Conservation (phyloP, 1,140 invertebrate genomes). For the Euura saliciscinereae region DNA sequence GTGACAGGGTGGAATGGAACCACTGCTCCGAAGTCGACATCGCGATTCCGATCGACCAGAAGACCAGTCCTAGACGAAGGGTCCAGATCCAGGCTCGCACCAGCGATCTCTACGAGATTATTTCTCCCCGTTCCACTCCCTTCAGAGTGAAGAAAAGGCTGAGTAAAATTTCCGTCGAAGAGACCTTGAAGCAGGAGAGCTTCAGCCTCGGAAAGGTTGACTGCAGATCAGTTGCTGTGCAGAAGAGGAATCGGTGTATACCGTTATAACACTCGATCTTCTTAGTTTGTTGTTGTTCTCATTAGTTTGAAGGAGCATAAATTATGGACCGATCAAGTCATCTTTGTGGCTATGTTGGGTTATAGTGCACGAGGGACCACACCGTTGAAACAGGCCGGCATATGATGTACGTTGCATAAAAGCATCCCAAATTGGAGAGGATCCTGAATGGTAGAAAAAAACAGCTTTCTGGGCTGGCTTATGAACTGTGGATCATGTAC, state of each 20-base stretch:
- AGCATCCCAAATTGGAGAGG: too few species aligned
- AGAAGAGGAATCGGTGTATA: conserved; percentile 56
- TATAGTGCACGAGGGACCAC: not conserved
- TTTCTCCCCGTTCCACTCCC: conserved; percentile 52
- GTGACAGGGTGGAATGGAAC: conserved; percentile 28
- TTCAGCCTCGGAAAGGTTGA: conserved; percentile 53
- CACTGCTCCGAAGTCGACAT: conserved; percentile 43
- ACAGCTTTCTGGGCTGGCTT: too few species aligned
- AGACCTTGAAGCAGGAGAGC: conserved; percentile 53
- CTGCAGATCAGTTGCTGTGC: conserved; percentile 45
- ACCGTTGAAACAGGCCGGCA: not conserved
- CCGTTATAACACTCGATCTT: conserved; percentile 46
- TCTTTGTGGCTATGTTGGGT: not conserved
- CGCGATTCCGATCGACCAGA: conserved; percentile 47
- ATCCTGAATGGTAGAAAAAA: too few species aligned
- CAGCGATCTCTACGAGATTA: conserved; percentile 52
- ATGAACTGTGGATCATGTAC: too few species aligned
- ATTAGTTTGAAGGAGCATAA: not conserved
- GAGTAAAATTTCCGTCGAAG: conserved; percentile 52
- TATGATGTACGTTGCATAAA: not conserved
- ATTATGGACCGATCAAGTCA: not conserved
- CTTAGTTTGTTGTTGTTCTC: not conserved
- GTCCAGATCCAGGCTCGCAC: conserved; percentile 38
- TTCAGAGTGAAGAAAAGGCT: conserved; percentile 55
- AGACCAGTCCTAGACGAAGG: conserved; percentile 32